Evolutionary conservation across 2,888 invertebrate species (phyloP).

Genomic region (Apoderus coryli): DNA sequence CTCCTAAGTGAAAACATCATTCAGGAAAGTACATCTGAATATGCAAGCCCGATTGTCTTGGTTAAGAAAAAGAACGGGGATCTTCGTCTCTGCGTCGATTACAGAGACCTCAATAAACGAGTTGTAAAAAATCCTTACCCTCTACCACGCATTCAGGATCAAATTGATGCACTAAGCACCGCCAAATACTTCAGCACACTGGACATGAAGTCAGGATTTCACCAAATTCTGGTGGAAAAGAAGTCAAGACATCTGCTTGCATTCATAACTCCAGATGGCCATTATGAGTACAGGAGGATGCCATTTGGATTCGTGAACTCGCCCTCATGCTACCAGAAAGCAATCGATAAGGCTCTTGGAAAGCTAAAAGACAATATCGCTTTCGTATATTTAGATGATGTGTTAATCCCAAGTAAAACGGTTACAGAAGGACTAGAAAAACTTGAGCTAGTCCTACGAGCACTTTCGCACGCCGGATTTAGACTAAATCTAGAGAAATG

Average conservation of each 20-base stretch:
- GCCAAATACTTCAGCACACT: conserved; percentile 9
- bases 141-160: conserved; percentile 7
- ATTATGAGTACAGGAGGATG: conserved; percentile 15
- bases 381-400: conserved; percentile 15
- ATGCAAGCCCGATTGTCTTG: conserved; percentile 9
- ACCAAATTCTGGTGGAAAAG: conserved; percentile 9
- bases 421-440: conserved; percentile 7
- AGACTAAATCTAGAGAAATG: conserved; percentile 11
- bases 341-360: conserved; percentile 13
- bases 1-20: conserved; percentile 7
- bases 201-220: conserved; percentile 16
- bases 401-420: conserved; percentile 11
- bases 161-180: conserved; percentile 7
- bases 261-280: conserved; percentile 15
- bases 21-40: conserved; percentile 8
- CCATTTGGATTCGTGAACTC: conserved; percentile 16
- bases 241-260: conserved; percentile 13
- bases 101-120: conserved; percentile 6
- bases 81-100: conserved; percentile 8
- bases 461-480: conserved; percentile 9
- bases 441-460: conserved; percentile 2
- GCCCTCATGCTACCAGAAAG: conserved; percentile 12
- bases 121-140: conserved; percentile 6
- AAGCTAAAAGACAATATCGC: conserved; percentile 13
- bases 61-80: conserved; percentile 9